A percentile compares a stretch with the other conserved stretches of the same genome.
These are phyloP conservation scores for Muscina levida DNA, from an alignment of 2,888 invertebrate genomes.

Conservation along the genomic window DNA sequence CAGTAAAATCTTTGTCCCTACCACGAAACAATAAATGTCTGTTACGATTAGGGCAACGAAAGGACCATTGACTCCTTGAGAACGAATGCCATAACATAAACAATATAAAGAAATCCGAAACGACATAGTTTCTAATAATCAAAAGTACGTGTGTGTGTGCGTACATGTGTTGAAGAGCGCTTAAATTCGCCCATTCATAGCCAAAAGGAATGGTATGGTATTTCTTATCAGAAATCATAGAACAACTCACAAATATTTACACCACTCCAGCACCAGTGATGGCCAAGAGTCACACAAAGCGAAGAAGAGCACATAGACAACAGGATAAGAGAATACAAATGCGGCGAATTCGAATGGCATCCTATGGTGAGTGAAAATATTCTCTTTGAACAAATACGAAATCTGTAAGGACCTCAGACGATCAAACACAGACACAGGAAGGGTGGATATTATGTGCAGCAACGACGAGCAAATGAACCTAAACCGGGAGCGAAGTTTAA, in stretches of 20 bases:
- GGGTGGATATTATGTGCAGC: background rate
- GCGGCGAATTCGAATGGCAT: slow-evolving; percentile 12
- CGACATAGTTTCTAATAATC: background rate
- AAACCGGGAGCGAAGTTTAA: slow-evolving; percentile 27
- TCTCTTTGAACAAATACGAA: slow-evolving; percentile 11
- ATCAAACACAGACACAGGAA: background rate
- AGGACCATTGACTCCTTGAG: slow-evolving; percentile 26
- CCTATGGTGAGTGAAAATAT: background rate
- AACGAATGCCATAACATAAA: slow-evolving; percentile 8
- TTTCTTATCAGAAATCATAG: slow-evolving; percentile 12
- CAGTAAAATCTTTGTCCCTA: too few relatives aligned
- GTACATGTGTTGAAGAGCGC: background rate
- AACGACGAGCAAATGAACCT: background rate
- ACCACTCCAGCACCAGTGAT: too few relatives aligned
- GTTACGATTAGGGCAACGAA: slow-evolving; percentile 12
- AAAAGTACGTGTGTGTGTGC: background rate
- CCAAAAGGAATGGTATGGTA: background rate
- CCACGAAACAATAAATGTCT: slow-evolving; percentile 37
- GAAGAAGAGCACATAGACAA: slow-evolving; percentile 16
- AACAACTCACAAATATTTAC: background rate
- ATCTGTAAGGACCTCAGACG: background rate
- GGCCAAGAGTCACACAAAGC: background rate
- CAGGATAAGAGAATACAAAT: slow-evolving; percentile 27
- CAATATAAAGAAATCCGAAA: slow-evolving; percentile 12
- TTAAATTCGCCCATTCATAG: slow-evolving; percentile 18